Evolutionary conservation across 2,888 invertebrate species (phyloP).

Genomic region (Lasioglossum malachurum): DNA sequence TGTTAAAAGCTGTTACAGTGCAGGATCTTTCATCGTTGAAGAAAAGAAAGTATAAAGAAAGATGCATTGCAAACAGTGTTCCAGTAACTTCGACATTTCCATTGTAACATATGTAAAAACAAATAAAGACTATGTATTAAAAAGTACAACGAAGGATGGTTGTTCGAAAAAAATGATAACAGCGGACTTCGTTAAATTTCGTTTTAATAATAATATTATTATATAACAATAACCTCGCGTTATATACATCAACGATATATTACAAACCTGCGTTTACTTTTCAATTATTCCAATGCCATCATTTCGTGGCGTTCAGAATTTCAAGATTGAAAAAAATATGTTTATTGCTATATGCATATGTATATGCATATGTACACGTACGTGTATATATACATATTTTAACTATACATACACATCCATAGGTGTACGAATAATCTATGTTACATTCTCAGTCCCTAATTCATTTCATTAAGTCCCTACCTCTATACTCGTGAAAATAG

Average conservation of each 20-base stretch:
- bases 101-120: constrained; percentile 84
- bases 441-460: constrained; percentile 69
- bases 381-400: constrained; percentile 50
- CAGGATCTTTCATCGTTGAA: constrained; percentile 49
- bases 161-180: constrained; percentile 5
- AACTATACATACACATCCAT: constrained; percentile 47
- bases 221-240: constrained; percentile 83
- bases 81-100: constrained; percentile 83
- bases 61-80: constrained; percentile 76
- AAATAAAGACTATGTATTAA: constrained; percentile 77
- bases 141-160: constrained; percentile 8
- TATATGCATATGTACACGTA: constrained; percentile 62
- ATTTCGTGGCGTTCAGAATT: constrained; percentile 54
- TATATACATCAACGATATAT: constrained; percentile 84
- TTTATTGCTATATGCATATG: constrained; percentile 71
- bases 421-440: constrained; percentile 67
- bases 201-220: constrained; percentile 80
- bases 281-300: constrained; percentile 49
- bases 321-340: constrained; percentile 68
- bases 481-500: constrained; percentile 67
- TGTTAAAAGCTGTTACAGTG: constrained; percentile 57
- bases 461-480: constrained; percentile 58
- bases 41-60: constrained; percentile 55
- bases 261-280: constrained; percentile 75
- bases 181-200: constrained; percentile 68